Evolutionary conservation across 2,888 invertebrate genomes (phyloP).

Genomic region (Iselma pallidipennis): DNA sequence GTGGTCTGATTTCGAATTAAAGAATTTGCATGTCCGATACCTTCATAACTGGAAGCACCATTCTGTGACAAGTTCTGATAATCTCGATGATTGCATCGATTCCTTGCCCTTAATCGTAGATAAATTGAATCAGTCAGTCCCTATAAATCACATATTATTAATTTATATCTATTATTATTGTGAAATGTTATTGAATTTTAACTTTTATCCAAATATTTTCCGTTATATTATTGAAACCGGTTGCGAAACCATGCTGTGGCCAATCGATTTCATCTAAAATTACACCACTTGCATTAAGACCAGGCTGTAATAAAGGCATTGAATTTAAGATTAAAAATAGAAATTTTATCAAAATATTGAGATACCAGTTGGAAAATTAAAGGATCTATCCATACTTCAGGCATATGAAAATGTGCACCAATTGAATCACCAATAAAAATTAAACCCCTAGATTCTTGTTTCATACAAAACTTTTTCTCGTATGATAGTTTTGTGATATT

Average conservation of each 20-base stretch:
- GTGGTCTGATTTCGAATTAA: conserved; percentile 48
- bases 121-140: conserved; percentile 46
- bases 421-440: conserved; percentile 55
- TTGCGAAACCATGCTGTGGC: conserved; percentile 57
- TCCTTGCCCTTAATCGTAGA: conserved; percentile 50
- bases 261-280: conserved; percentile 58
- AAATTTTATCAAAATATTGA: not conserved
- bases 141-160: conserved; percentile 27
- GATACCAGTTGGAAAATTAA: conserved; percentile 43
- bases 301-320: conserved; percentile 18
- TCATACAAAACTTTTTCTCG: conserved; percentile 41
- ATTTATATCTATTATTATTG: no score
- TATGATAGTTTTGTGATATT: conserved; percentile 31
- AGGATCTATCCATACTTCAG: conserved; percentile 55
- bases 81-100: conserved; percentile 58
- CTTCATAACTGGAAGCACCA: conserved; percentile 48
- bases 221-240: conserved; percentile 50
- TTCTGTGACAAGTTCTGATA: conserved; percentile 59
- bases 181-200: not conserved
- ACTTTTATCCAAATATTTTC: conserved; percentile 43
- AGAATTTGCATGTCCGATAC: conserved; percentile 40
- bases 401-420: conserved; percentile 59
- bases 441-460: conserved; percentile 37
- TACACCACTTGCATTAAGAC: conserved; percentile 49
- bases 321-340: not conserved